Percentiles rank a stretch among this genome's conserved stretches.
Evolutionary conservation across 1,140 invertebrate species (phyloP).

Genomic region (Temnothorax longispinosus): DNA sequence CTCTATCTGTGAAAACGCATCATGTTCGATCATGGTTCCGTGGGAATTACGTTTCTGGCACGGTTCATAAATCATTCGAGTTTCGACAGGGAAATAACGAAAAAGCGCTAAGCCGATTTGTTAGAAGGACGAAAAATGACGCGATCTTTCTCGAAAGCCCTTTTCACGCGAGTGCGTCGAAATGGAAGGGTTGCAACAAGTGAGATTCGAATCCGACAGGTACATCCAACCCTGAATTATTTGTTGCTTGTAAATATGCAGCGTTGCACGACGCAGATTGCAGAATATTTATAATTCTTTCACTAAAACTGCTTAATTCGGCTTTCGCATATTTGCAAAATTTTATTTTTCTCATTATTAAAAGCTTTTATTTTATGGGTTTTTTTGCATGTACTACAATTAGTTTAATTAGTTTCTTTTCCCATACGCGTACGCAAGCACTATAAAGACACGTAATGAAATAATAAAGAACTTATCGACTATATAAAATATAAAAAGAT

Average conservation of each 20-base stretch:
- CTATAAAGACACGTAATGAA: not conserved
- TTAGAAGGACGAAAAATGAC: not conserved
- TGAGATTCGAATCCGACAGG: slow-evolving; percentile 29
- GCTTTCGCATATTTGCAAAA: not conserved
- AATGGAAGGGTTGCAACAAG: slow-evolving; percentile 34
- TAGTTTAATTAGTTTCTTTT: not conserved
- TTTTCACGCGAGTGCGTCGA: not conserved
- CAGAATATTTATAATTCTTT: not conserved
- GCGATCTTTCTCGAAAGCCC: not conserved
- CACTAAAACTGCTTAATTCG: not conserved
- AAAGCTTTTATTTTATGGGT: not conserved
- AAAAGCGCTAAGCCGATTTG: slow-evolving; percentile 3
- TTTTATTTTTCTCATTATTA: not conserved
- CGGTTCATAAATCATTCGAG: slow-evolving; percentile 21
- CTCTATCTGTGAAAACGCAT: not conserved
- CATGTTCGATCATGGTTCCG: not conserved
- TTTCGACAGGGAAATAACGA: not conserved
- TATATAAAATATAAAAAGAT: not conserved
- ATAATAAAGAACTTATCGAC: not conserved
- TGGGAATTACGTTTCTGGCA: not conserved
- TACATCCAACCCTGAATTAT: slow-evolving; percentile 2
- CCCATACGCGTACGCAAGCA: not conserved
- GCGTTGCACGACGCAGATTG: not conserved
- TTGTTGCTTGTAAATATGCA: slow-evolving; percentile 9
- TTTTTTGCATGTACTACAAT: not conserved